Evolutionary conservation across 1,140 invertebrate species (phyloP).

Genomic region (Macrotrachela quadricornifera): DNA sequence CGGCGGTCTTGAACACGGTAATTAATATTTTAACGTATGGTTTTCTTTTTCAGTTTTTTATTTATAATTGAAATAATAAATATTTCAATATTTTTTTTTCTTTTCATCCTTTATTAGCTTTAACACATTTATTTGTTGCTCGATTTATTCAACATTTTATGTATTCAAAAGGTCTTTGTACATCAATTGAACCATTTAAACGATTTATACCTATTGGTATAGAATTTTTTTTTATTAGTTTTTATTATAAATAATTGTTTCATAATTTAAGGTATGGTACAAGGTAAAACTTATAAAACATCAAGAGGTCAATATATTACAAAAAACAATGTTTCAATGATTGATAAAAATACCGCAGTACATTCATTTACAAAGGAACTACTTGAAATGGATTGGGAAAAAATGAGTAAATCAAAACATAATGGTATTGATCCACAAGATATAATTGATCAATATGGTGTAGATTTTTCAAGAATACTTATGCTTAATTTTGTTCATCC

Average conservation of each 20-base stretch:
- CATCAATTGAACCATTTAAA: slow-evolving; percentile 62
- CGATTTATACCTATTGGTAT: slow-evolving; percentile 64
- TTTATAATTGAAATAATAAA: too few species aligned
- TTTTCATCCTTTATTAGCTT: slow-evolving; percentile 38
- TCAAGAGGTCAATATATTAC: slow-evolving; percentile 58
- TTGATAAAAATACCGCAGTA: background rate
- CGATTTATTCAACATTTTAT: slow-evolving; percentile 83
- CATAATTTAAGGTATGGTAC: slow-evolving; percentile 43
- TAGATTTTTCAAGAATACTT: slow-evolving; percentile 61
- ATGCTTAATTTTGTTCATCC: slow-evolving; percentile 66
- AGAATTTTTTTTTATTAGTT: too few species aligned
- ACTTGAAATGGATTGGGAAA: slow-evolving; percentile 50
- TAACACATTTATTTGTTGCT: slow-evolving; percentile 84
- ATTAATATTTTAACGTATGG: background rate
- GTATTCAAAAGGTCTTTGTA: slow-evolving; percentile 47
- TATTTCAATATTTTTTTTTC: background rate
- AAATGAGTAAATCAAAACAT: slow-evolving; percentile 96
- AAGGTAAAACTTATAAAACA: slow-evolving; percentile 57
- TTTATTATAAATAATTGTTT: too few species aligned
- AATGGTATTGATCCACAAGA: slow-evolving; percentile 81
- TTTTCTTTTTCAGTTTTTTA: too few species aligned
- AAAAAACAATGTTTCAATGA: slow-evolving; percentile 39
- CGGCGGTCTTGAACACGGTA: slow-evolving; percentile 87
- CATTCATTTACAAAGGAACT: background rate
- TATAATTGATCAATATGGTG: slow-evolving; percentile 55